A percentile compares a stretch with the other conserved stretches of the same genome.
phyloP scores from a whole-genome alignment of 2,888 invertebrate genomes.

The Tenthredo amoena region DNA sequence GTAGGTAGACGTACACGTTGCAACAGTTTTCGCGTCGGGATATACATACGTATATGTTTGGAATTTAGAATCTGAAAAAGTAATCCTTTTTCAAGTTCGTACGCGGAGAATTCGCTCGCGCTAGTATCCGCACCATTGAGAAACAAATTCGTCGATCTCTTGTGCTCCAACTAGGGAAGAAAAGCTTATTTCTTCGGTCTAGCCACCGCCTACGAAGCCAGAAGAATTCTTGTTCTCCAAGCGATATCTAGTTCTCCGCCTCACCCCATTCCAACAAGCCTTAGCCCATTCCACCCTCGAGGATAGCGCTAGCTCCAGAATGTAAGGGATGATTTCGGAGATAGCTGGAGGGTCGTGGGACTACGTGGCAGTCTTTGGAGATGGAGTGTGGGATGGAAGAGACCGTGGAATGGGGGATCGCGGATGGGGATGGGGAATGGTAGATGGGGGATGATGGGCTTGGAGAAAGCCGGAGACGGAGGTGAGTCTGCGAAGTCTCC shows the following conservation, averaged over 20 bases:
- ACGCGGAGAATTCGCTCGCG: neutral
- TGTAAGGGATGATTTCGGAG: slow-evolving; percentile 78
- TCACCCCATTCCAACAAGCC: slow-evolving; percentile 57
- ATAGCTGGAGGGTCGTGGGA: slow-evolving; percentile 76
- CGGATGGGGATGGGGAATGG: slow-evolving; percentile 66
- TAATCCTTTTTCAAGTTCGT: neutral
- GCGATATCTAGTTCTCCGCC: slow-evolving; percentile 46
- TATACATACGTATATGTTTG: neutral
- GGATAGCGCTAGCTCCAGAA: slow-evolving; percentile 68
- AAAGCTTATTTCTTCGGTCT: slow-evolving; percentile 40
- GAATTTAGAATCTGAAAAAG: neutral
- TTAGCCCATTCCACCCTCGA: slow-evolving; percentile 61
- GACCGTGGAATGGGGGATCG: slow-evolving; percentile 64
- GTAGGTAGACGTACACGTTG: neutral
- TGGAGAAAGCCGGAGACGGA: slow-evolving; percentile 67
- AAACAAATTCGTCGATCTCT: slow-evolving; percentile 38
- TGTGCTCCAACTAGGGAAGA: slow-evolving; percentile 28
- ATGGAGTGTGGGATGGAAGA: slow-evolving; percentile 66
- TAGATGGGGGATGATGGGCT: slow-evolving; percentile 58
- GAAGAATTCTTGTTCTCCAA: slow-evolving; percentile 48
- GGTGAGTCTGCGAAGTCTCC: slow-evolving; percentile 77
- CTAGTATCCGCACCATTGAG: neutral
- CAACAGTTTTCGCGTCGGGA: neutral
- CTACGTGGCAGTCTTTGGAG: slow-evolving; percentile 74
- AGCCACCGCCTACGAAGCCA: slow-evolving; percentile 20